A percentile compares a stretch with the other conserved stretches of the same genome.
Conservation (phyloP, 2,113 vertebrate genomes). For the Dinomys branickii region DNA sequence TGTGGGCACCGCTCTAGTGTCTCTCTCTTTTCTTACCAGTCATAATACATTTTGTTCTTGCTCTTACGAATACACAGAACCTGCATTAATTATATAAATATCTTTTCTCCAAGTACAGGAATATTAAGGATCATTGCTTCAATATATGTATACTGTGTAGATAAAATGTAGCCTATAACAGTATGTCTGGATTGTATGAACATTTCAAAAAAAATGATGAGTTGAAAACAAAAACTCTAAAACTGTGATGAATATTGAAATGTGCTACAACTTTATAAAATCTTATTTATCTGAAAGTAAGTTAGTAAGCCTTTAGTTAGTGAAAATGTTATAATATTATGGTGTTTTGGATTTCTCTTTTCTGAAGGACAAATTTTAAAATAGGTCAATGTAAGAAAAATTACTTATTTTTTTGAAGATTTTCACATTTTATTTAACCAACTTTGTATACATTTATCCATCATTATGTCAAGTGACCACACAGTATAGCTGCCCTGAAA, state of each 20-base stretch:
- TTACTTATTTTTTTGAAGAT: background rate
- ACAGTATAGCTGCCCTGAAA: background rate
- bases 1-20: background rate
- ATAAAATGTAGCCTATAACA: background rate
- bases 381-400: background rate
- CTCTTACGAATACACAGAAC: background rate
- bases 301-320: background rate
- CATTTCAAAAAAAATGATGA: background rate
- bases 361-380: background rate
- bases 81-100: background rate
- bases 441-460: background rate
- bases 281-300: background rate
- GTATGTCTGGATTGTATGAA: background rate
- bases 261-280: background rate
- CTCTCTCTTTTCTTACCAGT: background rate
- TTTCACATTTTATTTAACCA: background rate
- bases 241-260: background rate
- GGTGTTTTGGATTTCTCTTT: background rate
- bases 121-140: background rate
- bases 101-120: background rate
- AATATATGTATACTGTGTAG: background rate
- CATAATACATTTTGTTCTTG: background rate
- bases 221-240: background rate
- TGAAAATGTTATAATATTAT: background rate
- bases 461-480: background rate